phyloP scores from a whole-genome alignment of 2,888 invertebrate genomes.

The Acrobasis repandana region DNA sequence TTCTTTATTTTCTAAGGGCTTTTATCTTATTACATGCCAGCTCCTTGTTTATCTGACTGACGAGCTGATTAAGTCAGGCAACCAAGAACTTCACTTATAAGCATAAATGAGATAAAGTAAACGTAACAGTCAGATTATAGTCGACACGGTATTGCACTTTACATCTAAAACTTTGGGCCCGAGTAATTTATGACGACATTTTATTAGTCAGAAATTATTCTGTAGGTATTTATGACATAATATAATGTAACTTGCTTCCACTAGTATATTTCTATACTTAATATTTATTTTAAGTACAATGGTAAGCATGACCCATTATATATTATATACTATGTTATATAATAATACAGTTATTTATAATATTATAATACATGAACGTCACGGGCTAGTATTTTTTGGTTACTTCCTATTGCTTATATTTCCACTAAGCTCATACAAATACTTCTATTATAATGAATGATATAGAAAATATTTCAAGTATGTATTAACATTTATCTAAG shows the following conservation, averaged over 20 bases:
- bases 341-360: slow-evolving; percentile 11
- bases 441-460: neutral
- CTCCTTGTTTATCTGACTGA: no score
- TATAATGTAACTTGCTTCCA: neutral
- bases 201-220: neutral
- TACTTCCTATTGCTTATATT: neutral
- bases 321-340: slow-evolving; percentile 11
- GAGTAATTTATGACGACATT: no score
- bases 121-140: no score
- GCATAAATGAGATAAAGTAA: no score
- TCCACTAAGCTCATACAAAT: neutral
- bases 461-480: slow-evolving; percentile 1
- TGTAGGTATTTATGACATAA: neutral
- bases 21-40: no score
- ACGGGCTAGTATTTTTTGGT: slow-evolving; percentile 9
- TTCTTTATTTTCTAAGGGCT: no score
- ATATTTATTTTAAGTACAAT: slow-evolving; percentile 2
- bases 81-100: no score
- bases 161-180: no score
- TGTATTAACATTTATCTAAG: neutral
- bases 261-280: neutral
- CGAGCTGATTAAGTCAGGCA: no score
- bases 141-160: no score
- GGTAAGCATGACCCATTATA: slow-evolving; percentile 17
- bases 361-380: slow-evolving; percentile 9